Conservation (phyloP, 1,140 invertebrate species). For the Trissolcus basalis region DNA sequence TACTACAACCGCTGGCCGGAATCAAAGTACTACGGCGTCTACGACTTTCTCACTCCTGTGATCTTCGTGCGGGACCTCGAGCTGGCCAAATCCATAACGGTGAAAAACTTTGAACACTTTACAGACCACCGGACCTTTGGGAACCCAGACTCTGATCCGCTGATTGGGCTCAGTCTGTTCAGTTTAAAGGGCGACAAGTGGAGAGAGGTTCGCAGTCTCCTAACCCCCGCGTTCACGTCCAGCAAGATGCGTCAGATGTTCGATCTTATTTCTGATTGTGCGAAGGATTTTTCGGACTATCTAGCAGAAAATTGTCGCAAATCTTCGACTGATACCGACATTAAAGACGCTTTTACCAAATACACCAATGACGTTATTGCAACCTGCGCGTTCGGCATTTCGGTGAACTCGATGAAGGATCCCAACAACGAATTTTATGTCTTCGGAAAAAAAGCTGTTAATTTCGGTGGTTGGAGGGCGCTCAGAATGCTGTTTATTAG, state of each 20-base stretch:
- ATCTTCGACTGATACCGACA: slow-evolving; percentile 8
- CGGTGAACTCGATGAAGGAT: slow-evolving; percentile 12
- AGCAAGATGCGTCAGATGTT: slow-evolving; percentile 71
- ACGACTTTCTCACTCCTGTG: slow-evolving; percentile 59
- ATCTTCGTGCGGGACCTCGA: slow-evolving; percentile 46
- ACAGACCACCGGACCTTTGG: slow-evolving; percentile 75
- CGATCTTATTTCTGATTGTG: slow-evolving; percentile 63
- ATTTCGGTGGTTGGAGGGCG: slow-evolving; percentile 61
- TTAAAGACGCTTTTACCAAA: slow-evolving; percentile 55
- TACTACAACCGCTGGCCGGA: slow-evolving; percentile 37
- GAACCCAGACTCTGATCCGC: slow-evolving; percentile 71
- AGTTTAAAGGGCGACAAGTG: slow-evolving; percentile 73
- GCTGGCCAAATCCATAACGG: slow-evolving; percentile 70
- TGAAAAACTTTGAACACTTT: slow-evolving; percentile 83
- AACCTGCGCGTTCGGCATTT: slow-evolving; percentile 28
- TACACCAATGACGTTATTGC: slow-evolving; percentile 37
- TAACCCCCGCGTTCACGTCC: slow-evolving; percentile 71
- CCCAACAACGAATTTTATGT: background rate
- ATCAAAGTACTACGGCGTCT: slow-evolving; percentile 58
- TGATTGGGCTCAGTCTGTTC: slow-evolving; percentile 77
- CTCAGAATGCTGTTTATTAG: slow-evolving; percentile 33
- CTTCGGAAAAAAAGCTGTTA: background rate
- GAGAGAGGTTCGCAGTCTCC: slow-evolving; percentile 67
- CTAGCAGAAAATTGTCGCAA: background rate
- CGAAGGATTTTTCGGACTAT: slow-evolving; percentile 32